Evolutionary conservation across 2,888 invertebrate species (phyloP), one percentile per base, ranked within the genome.

Genomic region (Gerris lacustris): DNA sequence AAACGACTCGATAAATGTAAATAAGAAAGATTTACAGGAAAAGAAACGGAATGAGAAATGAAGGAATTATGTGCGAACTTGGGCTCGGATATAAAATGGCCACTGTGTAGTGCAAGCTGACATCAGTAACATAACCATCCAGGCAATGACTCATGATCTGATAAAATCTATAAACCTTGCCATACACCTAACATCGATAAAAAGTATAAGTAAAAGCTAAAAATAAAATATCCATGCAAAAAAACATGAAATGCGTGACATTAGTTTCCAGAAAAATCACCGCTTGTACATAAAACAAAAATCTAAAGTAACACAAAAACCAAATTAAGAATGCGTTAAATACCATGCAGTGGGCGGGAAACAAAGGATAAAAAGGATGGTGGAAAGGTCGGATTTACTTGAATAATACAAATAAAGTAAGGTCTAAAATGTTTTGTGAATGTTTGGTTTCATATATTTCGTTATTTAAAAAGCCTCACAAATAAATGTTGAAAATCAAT

Each of bases 91-190:
- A 31, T 31, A 31, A 31, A 31, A 31, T 31, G 31, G 31, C 31
- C 31, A 31, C 31, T 31, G 55, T 55, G 55, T 55, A 55, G 55
- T 55, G 55, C 55, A 55, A 55, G 55, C 55, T 55, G 9, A 55
- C 55, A 55, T 55, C 55, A 55, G 55, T 55, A 55, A 55, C 55
- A 55, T 55, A 55, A 55, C 55, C 55, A 55, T 55, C 15, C 55
- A 55, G 55, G 55, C 55, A 55, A 55, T 55, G 55, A 55, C 55
- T 55, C 55, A 55, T 55, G 55, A 55, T 55, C 15, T 55, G 55
- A 55, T 55, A 55, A 55, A 55, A 55, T 55, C 55, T 55, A 55
- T 55, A 55, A 55, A 55, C 55, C 55, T 55, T 55, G 55, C 55
- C 55, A 55, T 11, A 55, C 55, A 55, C 55, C 55, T 55, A 55